These are phyloP conservation scores for Choristoneura rosaceana DNA, from an alignment of 2,888 invertebrate species.

Conservation along the genomic window DNA sequence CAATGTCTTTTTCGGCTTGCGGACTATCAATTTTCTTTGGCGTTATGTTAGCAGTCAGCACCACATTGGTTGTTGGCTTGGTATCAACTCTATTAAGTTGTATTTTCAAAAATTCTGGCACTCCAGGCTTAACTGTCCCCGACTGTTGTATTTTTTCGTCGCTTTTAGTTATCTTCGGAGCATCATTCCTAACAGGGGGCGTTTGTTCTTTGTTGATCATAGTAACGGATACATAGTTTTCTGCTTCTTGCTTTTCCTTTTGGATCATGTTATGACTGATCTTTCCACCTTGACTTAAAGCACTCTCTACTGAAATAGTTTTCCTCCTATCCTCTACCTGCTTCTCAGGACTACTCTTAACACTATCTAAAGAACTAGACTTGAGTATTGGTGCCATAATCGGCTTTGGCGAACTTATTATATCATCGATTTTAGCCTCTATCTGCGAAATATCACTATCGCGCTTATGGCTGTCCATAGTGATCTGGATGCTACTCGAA, in stretches of 20 bases:
- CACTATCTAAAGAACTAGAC: constrained; percentile 85
- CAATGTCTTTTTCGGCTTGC: constrained; percentile 64
- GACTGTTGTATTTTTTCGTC: constrained; percentile 71
- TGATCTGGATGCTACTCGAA: constrained; percentile 75
- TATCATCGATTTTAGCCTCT: constrained; percentile 84
- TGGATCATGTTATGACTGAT: constrained; percentile 46
- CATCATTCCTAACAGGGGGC: constrained; percentile 57
- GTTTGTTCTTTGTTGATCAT: constrained; percentile 83
- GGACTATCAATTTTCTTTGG: constrained; percentile 79
- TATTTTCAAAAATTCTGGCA: constrained; percentile 89
- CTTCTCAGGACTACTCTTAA: constrained; percentile 84
- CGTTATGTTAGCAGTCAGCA: constrained; percentile 86
- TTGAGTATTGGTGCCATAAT: constrained; percentile 80
- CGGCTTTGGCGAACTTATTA: constrained; percentile 83
- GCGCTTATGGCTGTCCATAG: constrained; percentile 72
- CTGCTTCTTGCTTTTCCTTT: constrained; percentile 68
- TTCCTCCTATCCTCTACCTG: constrained; percentile 76
- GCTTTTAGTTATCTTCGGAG: constrained; percentile 67
- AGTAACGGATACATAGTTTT: constrained; percentile 84
- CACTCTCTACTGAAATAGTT: constrained; percentile 81
- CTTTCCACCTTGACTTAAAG: constrained; percentile 64
- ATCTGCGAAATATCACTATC: constrained; percentile 83
- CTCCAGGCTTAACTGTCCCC: constrained; percentile 60
- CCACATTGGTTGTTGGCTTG: constrained; percentile 86
- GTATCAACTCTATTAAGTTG: constrained; percentile 89